Base-by-base conservation (phyloP, 2,888 invertebrate species). In the Spodoptera picta region DNA sequence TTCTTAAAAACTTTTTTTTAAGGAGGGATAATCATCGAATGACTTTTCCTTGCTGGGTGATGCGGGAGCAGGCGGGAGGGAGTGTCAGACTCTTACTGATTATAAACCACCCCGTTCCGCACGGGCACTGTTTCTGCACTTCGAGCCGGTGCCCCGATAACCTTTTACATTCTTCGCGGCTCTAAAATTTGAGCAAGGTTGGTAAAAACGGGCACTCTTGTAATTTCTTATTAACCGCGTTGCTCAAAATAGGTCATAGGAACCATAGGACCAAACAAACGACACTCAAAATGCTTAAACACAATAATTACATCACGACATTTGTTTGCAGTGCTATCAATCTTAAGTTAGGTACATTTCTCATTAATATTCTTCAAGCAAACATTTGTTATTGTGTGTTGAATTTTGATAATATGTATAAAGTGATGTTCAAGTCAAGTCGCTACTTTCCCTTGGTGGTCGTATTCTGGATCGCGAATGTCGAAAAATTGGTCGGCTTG, bases 321-420 rank as follows among this genome's bases (percentile, higher is more conserved):
- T 36, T 36, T 68, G 61, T 51, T 64, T 64, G 66, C 65, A 70
- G 53, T 64, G 58, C 68, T 47, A 83, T 85, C 82, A 85, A 85
- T 85, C 83, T 78, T 80, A 50, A 36, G 73, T 60, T 55, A 14
- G 14, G 14, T 14, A 53, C 44, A 50, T 44, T 46, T 46, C 51
- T 49, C 19, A 49, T 69, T 77, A 77, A 64, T 54, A 65, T 67
- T 57, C 65, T 56, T 65, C 64, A 57, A 62, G 70, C 65, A 63
- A 68, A 49, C 14, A 31, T 1, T 44, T 23, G 43, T 27, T 48
- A 53, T 75, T 87, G 91, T 84, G 89, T 69, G 70, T 68, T 81
- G 92, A 91, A 92, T 92, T 89, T 88, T 87, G 85, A 92, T 91
- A 84, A 77, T 83, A 77, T 54, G 69, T 73, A 75, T 66, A 73